Evolutionary conservation across 1,140 invertebrate genomes (phyloP), one percentile per base, ranked within the genome.

Genomic region (Teleopsis dalmanni): DNA sequence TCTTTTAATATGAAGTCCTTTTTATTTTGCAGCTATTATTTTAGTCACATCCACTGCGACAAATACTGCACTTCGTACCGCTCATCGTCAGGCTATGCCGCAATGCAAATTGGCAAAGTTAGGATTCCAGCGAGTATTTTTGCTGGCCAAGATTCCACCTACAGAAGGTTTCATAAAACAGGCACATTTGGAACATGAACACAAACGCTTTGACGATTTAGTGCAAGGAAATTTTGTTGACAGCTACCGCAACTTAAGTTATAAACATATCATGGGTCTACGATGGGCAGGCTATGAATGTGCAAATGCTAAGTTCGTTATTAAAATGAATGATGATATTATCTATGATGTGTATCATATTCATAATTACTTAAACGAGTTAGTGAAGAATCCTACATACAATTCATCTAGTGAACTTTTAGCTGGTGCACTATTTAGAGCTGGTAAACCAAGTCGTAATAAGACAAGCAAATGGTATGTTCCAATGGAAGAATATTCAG

Each of bases 321-420:
- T 94, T 7, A 95, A 95, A 78, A 82, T 89, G 65, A 90, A 95
- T 66, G 90, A 94, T 70, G 91, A 94, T 63, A 86, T 87, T 47
- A 81, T 89, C 29, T 75, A 91, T 16, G 84, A 92, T 71, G 59
- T 91, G 8, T 81, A 81, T 43, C 78, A 78, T 51, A 65, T 88
- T 27, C 57, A 79, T 19, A 64, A 63, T 13, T 75, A 65, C 50
- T 63, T 71, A n/a, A 63, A 65, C 48, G 59, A 53, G 45, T 55
- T 57, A 47, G 56, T 67, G 45, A 51, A 57, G 34, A 60, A 72
- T 36, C 71, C 74, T 0, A 50, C 52, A 41, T 56, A 59, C 37
- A 63, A 72, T 50, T 53, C 53, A 2, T 66, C 63, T 10, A 52
- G 44, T 40, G 51, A 56, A 1, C 70, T 78, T 46, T 69, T 88